Percentiles rank a stretch among this genome's conserved stretches.
Conservation (phyloP, 2,888 invertebrate species). For the Doris montereyensis region DNA sequence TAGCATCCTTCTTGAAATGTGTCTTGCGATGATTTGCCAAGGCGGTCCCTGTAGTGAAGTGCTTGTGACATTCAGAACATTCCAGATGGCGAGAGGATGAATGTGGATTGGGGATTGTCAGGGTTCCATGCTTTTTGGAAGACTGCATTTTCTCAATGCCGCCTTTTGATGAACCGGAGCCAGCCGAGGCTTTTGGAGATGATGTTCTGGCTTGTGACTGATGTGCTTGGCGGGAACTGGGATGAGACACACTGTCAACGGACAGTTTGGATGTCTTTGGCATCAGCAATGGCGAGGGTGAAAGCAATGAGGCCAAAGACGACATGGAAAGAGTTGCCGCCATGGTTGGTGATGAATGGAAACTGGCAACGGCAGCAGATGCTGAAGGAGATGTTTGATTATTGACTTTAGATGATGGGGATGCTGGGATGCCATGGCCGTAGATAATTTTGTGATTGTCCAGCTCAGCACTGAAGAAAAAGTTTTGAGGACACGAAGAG, state of each 20-base stretch:
- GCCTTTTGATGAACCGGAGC: conserved; percentile 27
- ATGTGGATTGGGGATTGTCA: conserved; percentile 18
- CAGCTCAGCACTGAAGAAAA: conserved; percentile 91
- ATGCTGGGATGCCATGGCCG: conserved; percentile 33
- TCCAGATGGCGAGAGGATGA: conserved; percentile 48
- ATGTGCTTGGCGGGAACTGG: not conserved
- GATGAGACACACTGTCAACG: not conserved
- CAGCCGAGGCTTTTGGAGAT: conserved; percentile 29
- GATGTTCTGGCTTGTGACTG: not conserved
- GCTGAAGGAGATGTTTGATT: not conserved
- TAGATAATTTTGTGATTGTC: conserved; percentile 82
- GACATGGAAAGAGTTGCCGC: not conserved
- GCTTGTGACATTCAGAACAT: conserved; percentile 68
- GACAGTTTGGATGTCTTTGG: not conserved
- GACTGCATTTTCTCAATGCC: not conserved
- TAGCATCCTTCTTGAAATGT: conserved; percentile 36
- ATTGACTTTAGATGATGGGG: not conserved
- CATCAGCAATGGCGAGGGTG: not conserved
- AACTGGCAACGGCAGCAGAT: not conserved
- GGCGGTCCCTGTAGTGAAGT: conserved; percentile 57
- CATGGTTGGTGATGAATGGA: not conserved
- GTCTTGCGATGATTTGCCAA: conserved; percentile 54
- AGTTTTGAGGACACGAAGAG: conserved; percentile 84
- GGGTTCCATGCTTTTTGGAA: conserved; percentile 21
- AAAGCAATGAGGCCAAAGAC: not conserved